These are phyloP conservation scores for Amphipyra berbera DNA, from an alignment of 2,888 invertebrate genomes.

Conservation along the genomic window DNA sequence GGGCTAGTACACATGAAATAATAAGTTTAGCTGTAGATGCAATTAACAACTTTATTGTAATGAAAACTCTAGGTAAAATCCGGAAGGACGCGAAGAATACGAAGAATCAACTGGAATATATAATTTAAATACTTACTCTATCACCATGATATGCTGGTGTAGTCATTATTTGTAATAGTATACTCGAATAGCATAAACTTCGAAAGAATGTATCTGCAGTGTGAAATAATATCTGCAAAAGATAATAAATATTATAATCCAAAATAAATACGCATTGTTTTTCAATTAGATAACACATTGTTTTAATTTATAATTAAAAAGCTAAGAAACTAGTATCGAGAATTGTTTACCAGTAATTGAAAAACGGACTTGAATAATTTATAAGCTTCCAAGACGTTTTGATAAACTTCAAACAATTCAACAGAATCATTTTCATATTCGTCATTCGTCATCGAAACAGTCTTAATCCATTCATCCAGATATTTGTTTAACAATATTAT, in stretches of 20 bases:
- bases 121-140: slow-evolving; percentile 15
- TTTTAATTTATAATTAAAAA: neutral
- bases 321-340: neutral
- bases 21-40: too few species aligned
- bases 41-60: too few species aligned
- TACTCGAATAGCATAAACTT: slow-evolving; percentile 35
- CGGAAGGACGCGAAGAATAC: too few species aligned
- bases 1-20: too few species aligned
- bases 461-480: slow-evolving; percentile 21
- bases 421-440: neutral
- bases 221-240: slow-evolving; percentile 45
- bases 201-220: slow-evolving; percentile 36
- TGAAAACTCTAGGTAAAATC: too few species aligned
- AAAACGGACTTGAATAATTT: slow-evolving; percentile 20
- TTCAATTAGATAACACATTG: too few species aligned
- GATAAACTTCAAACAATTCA: slow-evolving; percentile 21
- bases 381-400: slow-evolving; percentile 32
- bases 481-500: slow-evolving; percentile 32
- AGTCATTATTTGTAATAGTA: slow-evolving; percentile 18
- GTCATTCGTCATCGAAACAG: neutral
- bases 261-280: too few species aligned
- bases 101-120: neutral
- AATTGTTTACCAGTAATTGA: slow-evolving; percentile 32
- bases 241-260: neutral
- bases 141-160: neutral